These are phyloP conservation scores for Stegodyphus dumicola DNA, from an alignment of 1,140 invertebrate species.

Conservation along the genomic window DNA sequence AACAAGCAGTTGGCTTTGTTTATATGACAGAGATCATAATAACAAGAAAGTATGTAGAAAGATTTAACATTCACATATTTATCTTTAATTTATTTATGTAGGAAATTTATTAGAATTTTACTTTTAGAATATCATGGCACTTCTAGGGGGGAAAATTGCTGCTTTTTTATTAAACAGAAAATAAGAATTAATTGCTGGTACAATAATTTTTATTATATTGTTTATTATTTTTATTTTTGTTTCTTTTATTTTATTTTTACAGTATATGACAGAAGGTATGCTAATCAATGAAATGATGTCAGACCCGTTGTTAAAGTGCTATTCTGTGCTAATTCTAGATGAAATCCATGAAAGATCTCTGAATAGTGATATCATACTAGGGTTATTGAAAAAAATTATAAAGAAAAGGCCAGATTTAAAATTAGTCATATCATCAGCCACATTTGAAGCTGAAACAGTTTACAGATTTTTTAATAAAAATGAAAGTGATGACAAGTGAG, in stretches of 20 bases:
- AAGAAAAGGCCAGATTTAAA: conserved; percentile 86
- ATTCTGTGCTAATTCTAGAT: conserved; percentile 92
- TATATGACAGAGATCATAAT: no score
- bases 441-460: conserved; percentile 89
- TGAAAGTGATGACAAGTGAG: conserved; percentile 63
- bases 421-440: conserved; percentile 93
- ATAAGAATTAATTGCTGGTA: no score
- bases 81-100: no score
- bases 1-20: no score
- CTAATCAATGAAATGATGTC: conserved; percentile 93
- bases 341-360: conserved; percentile 96
- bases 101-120: no score
- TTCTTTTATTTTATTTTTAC: conserved; percentile 48
- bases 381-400: conserved; percentile 91
- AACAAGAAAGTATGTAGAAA: no score
- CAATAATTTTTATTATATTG: no score
- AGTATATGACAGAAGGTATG: conserved; percentile 97
- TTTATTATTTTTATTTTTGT: neutral
- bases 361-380: conserved; percentile 93
- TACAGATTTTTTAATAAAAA: conserved; percentile 89
- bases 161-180: no score
- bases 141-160: no score
- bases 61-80: no score
- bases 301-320: conserved; percentile 90
- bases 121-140: no score